A percentile compares a stretch with the other conserved stretches of the same genome.
phyloP scores from a whole-genome alignment of 1,140 invertebrate genomes.

The Micrasema longulum region DNA sequence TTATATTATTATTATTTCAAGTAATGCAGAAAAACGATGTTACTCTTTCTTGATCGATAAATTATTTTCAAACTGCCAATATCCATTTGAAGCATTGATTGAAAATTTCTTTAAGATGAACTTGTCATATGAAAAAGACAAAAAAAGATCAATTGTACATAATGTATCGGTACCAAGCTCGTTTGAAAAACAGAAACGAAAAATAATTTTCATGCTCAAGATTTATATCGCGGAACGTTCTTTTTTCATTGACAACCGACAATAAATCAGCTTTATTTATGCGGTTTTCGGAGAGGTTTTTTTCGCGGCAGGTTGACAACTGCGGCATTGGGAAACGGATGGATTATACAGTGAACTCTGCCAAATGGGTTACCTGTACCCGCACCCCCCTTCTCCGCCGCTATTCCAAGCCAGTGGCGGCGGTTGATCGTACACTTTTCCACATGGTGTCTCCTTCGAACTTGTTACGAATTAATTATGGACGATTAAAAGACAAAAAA shows the following conservation, averaged over 20 bases:
- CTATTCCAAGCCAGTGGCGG: not conserved
- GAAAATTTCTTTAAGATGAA: no score
- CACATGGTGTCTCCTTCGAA: no score
- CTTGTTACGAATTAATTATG: no score
- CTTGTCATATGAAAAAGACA: no score
- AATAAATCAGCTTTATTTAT: slow-evolving; percentile 49
- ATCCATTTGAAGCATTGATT: no score
- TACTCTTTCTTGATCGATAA: no score
- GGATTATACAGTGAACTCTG: slow-evolving; percentile 46
- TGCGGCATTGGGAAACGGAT: slow-evolving; percentile 22
- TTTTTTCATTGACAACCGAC: slow-evolving; percentile 44
- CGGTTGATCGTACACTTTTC: not conserved
- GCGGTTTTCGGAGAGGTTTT: slow-evolving; percentile 43
- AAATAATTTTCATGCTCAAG: slow-evolving; percentile 46
- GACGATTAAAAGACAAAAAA: no score
- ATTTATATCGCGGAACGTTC: slow-evolving; percentile 38
- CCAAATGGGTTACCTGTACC: slow-evolving; percentile 22
- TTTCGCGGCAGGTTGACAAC: slow-evolving; percentile 45
- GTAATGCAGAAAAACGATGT: no score
- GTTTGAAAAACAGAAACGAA: slow-evolving; percentile 31
- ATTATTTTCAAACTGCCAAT: no score
- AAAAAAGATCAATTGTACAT: no score
- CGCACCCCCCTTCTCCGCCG: not conserved
- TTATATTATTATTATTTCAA: no score
- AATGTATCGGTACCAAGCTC: no score